phyloP scores from a whole-genome alignment of 2,113 vertebrate species.

The Alouatta palliata region DNA sequence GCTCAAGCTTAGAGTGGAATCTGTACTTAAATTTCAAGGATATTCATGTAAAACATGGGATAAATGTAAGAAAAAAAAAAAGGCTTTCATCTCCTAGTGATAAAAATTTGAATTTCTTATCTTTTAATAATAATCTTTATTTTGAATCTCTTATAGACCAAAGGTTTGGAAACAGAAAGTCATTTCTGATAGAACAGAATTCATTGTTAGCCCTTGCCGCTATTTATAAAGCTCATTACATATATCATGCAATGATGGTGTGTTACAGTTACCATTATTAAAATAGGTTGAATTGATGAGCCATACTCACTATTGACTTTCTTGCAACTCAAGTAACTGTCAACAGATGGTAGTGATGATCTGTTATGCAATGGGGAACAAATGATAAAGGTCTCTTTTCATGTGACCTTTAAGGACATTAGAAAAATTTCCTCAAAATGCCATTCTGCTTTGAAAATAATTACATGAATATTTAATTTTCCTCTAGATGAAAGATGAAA shows the following conservation, averaged over 20 bases:
- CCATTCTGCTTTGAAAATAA: slow-evolving; percentile 69
- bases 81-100: not conserved
- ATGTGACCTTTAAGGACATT: slow-evolving; percentile 68
- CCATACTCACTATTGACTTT: not conserved
- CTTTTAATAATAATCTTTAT: not conserved
- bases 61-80: not conserved
- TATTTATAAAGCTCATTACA: not conserved
- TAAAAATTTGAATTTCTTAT: not conserved
- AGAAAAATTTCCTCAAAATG: slow-evolving; percentile 63
- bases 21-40: not conserved
- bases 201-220: not conserved
- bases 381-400: slow-evolving; percentile 46
- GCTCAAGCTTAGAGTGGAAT: not conserved
- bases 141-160: not conserved
- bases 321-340: slow-evolving; percentile 56
- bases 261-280: not conserved
- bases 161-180: not conserved
- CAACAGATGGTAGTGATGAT: slow-evolving; percentile 62
- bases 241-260: not conserved
- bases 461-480: slow-evolving; percentile 74
- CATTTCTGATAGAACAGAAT: not conserved
- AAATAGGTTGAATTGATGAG: not conserved
- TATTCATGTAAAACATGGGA: not conserved
- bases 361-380: slow-evolving; percentile 32
- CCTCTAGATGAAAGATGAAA: slow-evolving; percentile 48